Conservation (phyloP, 2,888 invertebrate genomes). For the Coenonympha glycerion region DNA sequence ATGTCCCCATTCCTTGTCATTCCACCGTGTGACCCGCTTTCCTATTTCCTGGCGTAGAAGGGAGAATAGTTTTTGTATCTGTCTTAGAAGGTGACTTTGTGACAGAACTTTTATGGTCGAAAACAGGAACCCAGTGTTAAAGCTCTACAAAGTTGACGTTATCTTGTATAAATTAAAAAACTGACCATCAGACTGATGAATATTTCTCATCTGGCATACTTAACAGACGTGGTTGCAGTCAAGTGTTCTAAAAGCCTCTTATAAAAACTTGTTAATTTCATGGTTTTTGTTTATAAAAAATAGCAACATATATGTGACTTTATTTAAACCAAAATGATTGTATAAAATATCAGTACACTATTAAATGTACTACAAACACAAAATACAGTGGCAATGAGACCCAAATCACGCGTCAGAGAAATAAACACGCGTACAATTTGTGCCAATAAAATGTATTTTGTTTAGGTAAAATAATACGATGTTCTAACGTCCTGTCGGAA, state of each 20-base stretch:
- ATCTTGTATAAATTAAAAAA: too few relatives aligned
- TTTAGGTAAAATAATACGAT: background rate
- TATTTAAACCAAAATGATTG: too few relatives aligned
- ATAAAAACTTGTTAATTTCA: too few relatives aligned
- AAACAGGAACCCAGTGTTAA: background rate
- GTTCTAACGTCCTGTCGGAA: background rate
- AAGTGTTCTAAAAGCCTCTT: too few relatives aligned
- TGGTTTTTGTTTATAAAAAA: too few relatives aligned
- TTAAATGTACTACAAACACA: too few relatives aligned
- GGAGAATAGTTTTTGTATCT: conserved; percentile 4
- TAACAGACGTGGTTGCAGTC: too few relatives aligned
- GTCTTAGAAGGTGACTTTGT: background rate
- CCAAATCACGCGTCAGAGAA: background rate
- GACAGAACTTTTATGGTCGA: background rate
- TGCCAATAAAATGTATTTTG: background rate
- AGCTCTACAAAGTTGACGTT: too few relatives aligned
- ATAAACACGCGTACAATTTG: background rate
- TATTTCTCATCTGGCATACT: too few relatives aligned
- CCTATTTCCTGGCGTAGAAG: conserved; percentile 12
- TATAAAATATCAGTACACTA: too few relatives aligned
- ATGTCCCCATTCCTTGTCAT: conserved; percentile 20
- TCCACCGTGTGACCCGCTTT: conserved; percentile 18
- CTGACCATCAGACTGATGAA: too few relatives aligned
- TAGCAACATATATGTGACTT: too few relatives aligned
- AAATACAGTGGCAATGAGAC: background rate